A percentile compares a stretch with the other conserved stretches of the same genome.
phyloP scores from a whole-genome alignment of 2,113 vertebrate species.

The Hypomesus transpacificus region DNA sequence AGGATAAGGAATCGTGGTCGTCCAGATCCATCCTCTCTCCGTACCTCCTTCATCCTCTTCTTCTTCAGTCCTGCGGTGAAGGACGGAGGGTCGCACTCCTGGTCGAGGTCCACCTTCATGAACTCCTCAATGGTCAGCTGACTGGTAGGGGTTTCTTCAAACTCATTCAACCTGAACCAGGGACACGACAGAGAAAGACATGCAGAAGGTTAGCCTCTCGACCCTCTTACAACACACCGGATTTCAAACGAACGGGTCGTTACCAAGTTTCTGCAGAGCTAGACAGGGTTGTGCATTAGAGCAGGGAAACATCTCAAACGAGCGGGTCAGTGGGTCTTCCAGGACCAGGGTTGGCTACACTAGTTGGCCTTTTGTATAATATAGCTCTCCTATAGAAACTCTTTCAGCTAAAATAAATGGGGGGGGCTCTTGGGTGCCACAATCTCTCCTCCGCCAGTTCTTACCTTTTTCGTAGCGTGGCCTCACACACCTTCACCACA shows the following conservation, averaged over 20 bases:
- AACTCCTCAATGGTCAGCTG: conserved; percentile 95
- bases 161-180: conserved; percentile 82
- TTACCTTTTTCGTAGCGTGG: conserved; percentile 89
- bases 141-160: conserved; percentile 94
- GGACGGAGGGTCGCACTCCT: conserved; percentile 92
- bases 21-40: neutral
- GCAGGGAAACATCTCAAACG: too few relatives aligned
- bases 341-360: too few relatives aligned
- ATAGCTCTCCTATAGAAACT: too few relatives aligned
- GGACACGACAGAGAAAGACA: neutral
- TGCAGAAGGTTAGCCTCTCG: neutral
- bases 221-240: too few relatives aligned
- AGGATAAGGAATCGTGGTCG: too few relatives aligned
- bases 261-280: too few relatives aligned
- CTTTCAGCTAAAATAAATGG: too few relatives aligned
- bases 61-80: conserved; percentile 85
- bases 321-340: too few relatives aligned
- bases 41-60: conserved; percentile 80
- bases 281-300: too few relatives aligned
- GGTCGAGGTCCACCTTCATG: conserved; percentile 89
- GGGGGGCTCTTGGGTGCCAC: neutral
- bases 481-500: conserved; percentile 95
- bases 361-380: too few relatives aligned
- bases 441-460: conserved; percentile 15
- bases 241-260: too few relatives aligned